Evolutionary conservation across 2,888 invertebrate genomes (phyloP).

Genomic region (Polydrusus cervinus): DNA sequence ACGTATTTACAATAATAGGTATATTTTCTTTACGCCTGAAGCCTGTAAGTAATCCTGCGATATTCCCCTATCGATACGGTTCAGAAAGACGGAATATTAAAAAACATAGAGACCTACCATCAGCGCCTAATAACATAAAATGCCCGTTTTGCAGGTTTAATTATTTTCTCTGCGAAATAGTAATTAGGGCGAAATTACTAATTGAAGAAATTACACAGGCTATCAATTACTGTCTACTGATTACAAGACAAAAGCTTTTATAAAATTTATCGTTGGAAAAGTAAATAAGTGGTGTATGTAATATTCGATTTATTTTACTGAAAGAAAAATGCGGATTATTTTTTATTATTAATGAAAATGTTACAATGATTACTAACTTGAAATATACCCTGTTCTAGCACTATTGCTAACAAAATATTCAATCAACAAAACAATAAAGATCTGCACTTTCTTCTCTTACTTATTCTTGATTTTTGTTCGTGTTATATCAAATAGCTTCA

Average conservation of each 20-base stretch:
- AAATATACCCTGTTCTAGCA: too few species aligned
- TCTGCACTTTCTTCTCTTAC: too few species aligned
- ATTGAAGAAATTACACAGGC: conserved; percentile 43
- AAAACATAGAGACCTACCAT: conserved; percentile 18
- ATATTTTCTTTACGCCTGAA: neutral
- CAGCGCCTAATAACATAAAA: conserved; percentile 15
- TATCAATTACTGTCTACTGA: conserved; percentile 37
- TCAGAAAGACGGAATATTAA: conserved; percentile 28
- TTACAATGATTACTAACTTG: too few species aligned
- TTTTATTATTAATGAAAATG: neutral
- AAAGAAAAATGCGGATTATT: neutral
- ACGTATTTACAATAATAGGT: too few species aligned
- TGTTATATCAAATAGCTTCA: too few species aligned
- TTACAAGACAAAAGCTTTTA: conserved; percentile 35
- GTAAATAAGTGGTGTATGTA: neutral
- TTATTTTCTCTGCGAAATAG: conserved; percentile 35
- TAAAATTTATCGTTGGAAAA: conserved; percentile 15
- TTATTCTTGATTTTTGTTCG: too few species aligned
- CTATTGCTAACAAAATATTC: too few species aligned
- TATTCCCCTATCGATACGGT: conserved; percentile 2
- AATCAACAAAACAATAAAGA: too few species aligned
- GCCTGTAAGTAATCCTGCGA: conserved; percentile 6
- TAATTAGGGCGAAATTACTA: conserved; percentile 38
- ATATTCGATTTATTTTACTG: conserved; percentile 2
- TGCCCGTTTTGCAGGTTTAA: conserved; percentile 31